Conservation (phyloP, 2,113 vertebrate species). For the Peucedramus taeniatus region DNA sequence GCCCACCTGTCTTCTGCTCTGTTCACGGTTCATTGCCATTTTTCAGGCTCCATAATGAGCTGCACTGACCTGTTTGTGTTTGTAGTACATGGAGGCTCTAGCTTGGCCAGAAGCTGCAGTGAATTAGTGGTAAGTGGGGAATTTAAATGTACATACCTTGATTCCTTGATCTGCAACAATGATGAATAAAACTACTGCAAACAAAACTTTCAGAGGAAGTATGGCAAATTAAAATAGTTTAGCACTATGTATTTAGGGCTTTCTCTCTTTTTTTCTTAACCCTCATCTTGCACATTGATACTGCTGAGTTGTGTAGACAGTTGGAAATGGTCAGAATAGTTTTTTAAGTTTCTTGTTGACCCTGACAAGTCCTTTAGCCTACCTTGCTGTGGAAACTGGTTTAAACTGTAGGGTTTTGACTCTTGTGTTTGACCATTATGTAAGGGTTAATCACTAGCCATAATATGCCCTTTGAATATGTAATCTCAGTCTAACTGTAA, state of each 20-base stretch:
- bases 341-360: neutral
- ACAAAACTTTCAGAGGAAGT: neutral
- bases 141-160: neutral
- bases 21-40: neutral
- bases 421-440: neutral
- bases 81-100: neutral
- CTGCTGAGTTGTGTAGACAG: neutral
- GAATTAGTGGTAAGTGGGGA: neutral
- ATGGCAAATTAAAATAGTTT: neutral
- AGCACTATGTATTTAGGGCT: neutral
- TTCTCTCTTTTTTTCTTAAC: neutral
- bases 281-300: neutral
- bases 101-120: neutral
- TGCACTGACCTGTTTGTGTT: neutral
- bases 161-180: neutral
- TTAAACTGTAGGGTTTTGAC: neutral
- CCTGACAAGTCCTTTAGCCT: neutral
- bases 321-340: neutral
- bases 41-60: neutral
- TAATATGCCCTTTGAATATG: neutral
- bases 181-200: neutral
- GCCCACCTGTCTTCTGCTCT: neutral
- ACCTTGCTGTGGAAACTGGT: neutral
- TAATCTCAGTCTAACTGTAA: neutral
- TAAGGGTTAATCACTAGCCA: neutral